A percentile compares a stretch with the other conserved stretches of the same genome.
Evolutionary conservation across 2,113 vertebrate species (phyloP).

Genomic region (Lates calcarifer): DNA sequence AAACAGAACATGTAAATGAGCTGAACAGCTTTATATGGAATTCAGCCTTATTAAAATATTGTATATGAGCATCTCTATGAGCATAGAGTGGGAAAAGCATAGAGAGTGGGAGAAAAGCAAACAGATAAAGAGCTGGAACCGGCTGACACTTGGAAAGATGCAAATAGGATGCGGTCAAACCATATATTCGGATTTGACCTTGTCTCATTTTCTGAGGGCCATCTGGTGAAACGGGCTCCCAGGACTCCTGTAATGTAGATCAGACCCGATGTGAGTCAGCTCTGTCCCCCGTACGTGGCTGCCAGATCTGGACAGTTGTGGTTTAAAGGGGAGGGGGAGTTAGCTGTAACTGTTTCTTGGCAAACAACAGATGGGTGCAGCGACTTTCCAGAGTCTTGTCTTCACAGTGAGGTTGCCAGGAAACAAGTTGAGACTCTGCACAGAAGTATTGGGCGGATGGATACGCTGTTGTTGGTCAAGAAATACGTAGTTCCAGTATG

Average conservation of each 20-base stretch:
- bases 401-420: conserved; percentile 14
- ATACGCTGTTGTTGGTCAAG: conserved; percentile 1
- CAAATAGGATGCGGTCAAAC: no score
- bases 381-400: not conserved
- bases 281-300: not conserved
- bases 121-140: no score
- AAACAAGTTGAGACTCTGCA: not conserved
- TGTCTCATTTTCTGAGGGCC: no score
- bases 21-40: no score
- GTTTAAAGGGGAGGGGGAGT: not conserved
- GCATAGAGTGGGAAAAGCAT: no score
- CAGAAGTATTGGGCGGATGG: not conserved
- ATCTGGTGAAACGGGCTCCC: no score
- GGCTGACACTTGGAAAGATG: no score
- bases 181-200: no score
- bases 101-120: no score
- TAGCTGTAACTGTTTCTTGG: conserved; percentile 10
- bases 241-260: not conserved
- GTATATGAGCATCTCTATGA: no score
- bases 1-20: no score
- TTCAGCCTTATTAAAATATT: no score
- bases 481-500: not conserved
- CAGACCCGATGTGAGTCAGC: not conserved
- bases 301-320: not conserved
- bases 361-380: not conserved